Base-by-base conservation (phyloP, 2,888 invertebrate species). In the Epinotia brunnichana region DNA sequence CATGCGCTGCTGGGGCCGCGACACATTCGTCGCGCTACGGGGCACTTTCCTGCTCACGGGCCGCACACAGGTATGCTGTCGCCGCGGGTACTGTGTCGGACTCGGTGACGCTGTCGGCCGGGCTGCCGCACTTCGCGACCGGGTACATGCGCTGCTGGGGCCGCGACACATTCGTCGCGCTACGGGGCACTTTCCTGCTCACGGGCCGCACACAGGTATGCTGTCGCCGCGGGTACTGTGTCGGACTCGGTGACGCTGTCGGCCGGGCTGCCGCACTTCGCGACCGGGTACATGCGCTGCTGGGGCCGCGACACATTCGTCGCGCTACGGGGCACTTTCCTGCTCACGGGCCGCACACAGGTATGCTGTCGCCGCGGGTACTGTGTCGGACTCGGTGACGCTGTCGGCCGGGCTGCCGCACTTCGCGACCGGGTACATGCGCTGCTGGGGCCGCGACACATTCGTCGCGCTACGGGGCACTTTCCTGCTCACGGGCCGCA, bases 261-360 rank as follows among this genome's bases (percentile, higher is more conserved):
- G 75, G 87, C 93, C 93, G 97, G 98, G 56, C 94, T 99, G 81
- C 98, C 99, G 51, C 99, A 99, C 92, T 99, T 99, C 92, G 95
- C 98, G 0, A 95, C 95, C 62, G 99, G 99, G 61, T 98, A 99
- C 88, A 98, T 97, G 98, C 95, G 99, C 83, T 99, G 98, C 90
- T 99, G 99, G 99, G 99, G 99, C 17, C 95, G 99, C 78, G 99
- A 99, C 90, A 99, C 99, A 0, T 99, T 99, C 90, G 97, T 99
- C 76, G 94, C 99, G 15, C 90, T 99, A 74, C 95, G 98, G 78
- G 99, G 99, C 44, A 91, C 98, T 76, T 95, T 98, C 79, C 93
- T 99, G 76, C 92, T 99, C 41, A 97, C 99, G 13, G 98, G 97
- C 0, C 95, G 99, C 76, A 95, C 95, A 84, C 94, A 96, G 76